Evolutionary conservation across 2,888 invertebrate species (phyloP).

Genomic region (Acronicta psi): DNA sequence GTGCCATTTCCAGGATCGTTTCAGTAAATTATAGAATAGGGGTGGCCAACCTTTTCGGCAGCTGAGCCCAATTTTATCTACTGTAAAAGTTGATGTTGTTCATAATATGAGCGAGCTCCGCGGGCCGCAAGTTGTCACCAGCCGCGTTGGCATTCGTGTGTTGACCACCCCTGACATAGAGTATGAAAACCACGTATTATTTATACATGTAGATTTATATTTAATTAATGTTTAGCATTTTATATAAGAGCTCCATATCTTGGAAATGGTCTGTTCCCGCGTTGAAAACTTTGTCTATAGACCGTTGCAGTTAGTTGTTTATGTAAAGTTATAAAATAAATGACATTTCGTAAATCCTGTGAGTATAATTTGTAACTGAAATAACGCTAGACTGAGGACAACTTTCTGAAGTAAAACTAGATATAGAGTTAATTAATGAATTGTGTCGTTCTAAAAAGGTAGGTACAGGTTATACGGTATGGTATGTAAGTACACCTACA

Average conservation of each 20-base stretch:
- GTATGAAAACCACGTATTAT: conserved; percentile 20
- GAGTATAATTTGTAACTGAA: conserved; percentile 48
- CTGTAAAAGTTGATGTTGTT: too few species aligned
- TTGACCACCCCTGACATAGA: too few species aligned
- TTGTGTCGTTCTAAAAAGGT: conserved; percentile 7
- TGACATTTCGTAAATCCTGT: conserved; percentile 67
- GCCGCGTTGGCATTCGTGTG: too few species aligned
- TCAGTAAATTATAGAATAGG: conserved; percentile 18
- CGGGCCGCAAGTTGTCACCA: too few species aligned
- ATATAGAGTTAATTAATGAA: conserved; percentile 39
- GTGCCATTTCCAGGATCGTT: conserved; percentile 43
- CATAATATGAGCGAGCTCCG: too few species aligned
- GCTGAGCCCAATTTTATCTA: too few species aligned
- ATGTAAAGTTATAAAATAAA: conserved; percentile 82
- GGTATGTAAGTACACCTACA: too few species aligned
- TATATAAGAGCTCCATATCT: conserved; percentile 46
- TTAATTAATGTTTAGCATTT: conserved; percentile 20
- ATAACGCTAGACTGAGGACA: conserved; percentile 10
- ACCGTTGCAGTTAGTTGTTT: conserved; percentile 80
- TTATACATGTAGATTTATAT: conserved; percentile 22
- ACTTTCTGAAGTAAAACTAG: conserved; percentile 34
- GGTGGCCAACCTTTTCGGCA: too few species aligned
- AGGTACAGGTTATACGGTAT: too few species aligned
- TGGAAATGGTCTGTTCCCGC: conserved; percentile 51
- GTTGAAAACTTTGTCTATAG: conserved; percentile 61